Base-by-base conservation (phyloP, 2,888 invertebrate species). In the Plemyria rubiginata region DNA sequence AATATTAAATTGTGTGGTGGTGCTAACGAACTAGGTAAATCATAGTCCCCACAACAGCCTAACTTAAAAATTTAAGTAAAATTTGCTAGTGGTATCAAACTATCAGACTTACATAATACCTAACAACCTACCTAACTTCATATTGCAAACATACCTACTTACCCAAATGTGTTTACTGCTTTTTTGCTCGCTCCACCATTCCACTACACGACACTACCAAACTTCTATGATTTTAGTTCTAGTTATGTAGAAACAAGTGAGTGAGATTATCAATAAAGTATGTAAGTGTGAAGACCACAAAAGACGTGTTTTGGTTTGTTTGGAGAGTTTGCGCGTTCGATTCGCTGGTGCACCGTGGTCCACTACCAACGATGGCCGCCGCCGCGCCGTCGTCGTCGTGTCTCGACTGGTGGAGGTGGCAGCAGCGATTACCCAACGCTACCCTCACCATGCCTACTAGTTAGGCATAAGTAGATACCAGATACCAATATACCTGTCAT, bases 91-190 rank as follows among this genome's bases (percentile, higher is more conserved):
- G 43, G 12, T 63, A 67, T 52, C 50, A 62, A 67, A 68, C 59
- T 65, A 57, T 66, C 65, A 62, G 49, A 67, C 64, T 80, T 79
- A 77, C 78, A 75, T 78, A 77, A 80, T 70, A 52, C 67, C 58
- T 48, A 46, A 6, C 22, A 22, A 38, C 22, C 15, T 55, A 55
- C 22, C 48, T 13, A 55, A 16, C 43, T 56, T 41, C 40, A 45
- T 69, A 72, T 75, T 73, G 70, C 73, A 76, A 76, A 74, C 72
- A 75, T 72, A 64, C 9, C 2, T 45, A 49, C 63, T 67, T 68
- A 70, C 70, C 70, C 50, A 67, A 65, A 66, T 66, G 48, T 51
- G 51, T 67, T 57, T 40, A 54, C 55, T 60, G 54, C 43, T 40
- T 60, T 62, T 36, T 61, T 49, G 54, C 60, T 59, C 28, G 48